These are phyloP conservation scores for Dysidea cf. avara DNA, from an alignment of 37 sponge, comb jelly and placozoan genomes.

Conservation along the genomic window DNA sequence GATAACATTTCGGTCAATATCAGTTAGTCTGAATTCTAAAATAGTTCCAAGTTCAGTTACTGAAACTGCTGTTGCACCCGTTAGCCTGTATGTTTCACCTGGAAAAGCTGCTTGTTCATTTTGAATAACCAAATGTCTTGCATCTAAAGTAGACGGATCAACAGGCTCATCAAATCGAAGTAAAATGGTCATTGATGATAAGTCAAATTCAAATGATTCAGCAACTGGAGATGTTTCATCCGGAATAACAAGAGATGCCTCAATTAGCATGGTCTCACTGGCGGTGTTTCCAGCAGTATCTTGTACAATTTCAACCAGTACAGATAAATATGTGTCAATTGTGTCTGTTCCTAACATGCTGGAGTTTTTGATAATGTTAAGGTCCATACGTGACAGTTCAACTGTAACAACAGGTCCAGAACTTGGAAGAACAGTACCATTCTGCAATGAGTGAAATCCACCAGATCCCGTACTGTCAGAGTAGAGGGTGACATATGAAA, in stretches of 20 bases:
- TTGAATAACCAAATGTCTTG: conserved; percentile 65
- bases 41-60: conserved; percentile 53
- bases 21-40: conserved; percentile 46
- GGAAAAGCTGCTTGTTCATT: conserved; percentile 68
- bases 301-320: conserved; percentile 47
- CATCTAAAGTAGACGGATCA: conserved; percentile 56
- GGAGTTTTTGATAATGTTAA: conserved; percentile 68
- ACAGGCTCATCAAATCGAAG: conserved; percentile 83
- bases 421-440: conserved; percentile 24
- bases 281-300: conserved; percentile 81
- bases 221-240: conserved; percentile 64
- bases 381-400: conserved; percentile 35
- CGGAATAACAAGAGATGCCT: conserved; percentile 29
- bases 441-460: conserved; percentile 10
- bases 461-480: conserved; percentile 23
- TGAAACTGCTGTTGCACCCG: conserved; percentile 5
- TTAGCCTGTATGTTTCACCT: conserved; percentile 29
- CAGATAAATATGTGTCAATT: conserved; percentile 52
- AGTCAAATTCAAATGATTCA: conserved; percentile 52
- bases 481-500: conserved; percentile 38
- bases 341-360: conserved; percentile 32
- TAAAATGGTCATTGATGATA: conserved; percentile 51
- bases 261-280: neutral
- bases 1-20: conserved; percentile 44
- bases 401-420: conserved; percentile 33